Evolutionary conservation across 1,140 invertebrate species (phyloP), one percentile per base, ranked within the genome.

Genomic region (Drosophila nikananu): DNA sequence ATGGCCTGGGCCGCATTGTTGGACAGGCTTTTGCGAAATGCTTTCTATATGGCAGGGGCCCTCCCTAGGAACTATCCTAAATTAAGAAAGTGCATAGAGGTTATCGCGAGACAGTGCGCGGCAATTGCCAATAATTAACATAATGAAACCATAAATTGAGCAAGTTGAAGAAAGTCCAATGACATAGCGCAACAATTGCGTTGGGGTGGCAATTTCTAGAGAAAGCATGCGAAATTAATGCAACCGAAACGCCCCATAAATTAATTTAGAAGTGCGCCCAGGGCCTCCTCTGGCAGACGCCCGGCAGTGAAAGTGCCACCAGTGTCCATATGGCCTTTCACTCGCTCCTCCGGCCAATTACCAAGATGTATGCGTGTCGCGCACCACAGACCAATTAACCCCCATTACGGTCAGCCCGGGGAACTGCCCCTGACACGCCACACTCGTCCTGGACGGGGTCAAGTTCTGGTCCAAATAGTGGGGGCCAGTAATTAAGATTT

Each of bases 311-410:
- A 89, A 89, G 84, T 48, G 59, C 61, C 41, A 52, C 83, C 83
- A 83, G 60, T 49, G 60, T 80, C 81, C 81, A 80, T 77, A 84
- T 77, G 81, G 65, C 77, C 80, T 74, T 64, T 64, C 55, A 76
- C 59, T 80, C 52, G 70, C 80, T 66, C 80, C 86, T 90, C 90
- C 83, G 73, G 71, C 80, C 89, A 92, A 92, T 92, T 92, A 92
- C 84, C 80, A 82, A 92, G 91, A 92, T 92, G 84, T 86, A 92
- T 92, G 91, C 91, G 91, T 92, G 91, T 92, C 87, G 91, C 83
- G 87, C 91, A 87, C 91, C 71, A 92, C 87, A 86, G 87, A 77
- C 91, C 89, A 92, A 92, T 92, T 92, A 92, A 92, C 91, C 91
- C 91, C 91, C 91, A 92, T 92, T 92, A 92, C 76, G 86, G 82